Evolutionary conservation across 2,113 vertebrate genomes (phyloP).

Genomic region (Thunnus thynnus): DNA sequence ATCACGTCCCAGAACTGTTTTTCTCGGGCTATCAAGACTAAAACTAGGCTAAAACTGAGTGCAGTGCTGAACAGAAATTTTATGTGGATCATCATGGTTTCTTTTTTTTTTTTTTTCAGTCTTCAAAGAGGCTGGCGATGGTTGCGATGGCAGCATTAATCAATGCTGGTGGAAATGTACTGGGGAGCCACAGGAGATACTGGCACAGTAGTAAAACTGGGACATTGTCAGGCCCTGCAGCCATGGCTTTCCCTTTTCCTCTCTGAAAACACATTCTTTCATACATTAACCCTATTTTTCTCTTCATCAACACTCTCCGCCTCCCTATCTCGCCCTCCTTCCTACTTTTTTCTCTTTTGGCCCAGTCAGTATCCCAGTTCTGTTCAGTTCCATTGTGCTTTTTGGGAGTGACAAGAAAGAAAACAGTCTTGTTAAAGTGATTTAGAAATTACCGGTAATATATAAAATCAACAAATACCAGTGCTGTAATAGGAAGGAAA

Average conservation of each 20-base stretch:
- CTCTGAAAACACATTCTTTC: slow-evolving; percentile 68
- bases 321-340: slow-evolving; percentile 26
- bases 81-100: slow-evolving; percentile 61
- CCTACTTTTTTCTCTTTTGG: background rate
- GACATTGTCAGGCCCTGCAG: slow-evolving; percentile 79
- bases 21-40: slow-evolving; percentile 46
- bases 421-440: slow-evolving; percentile 29
- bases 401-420: slow-evolving; percentile 1
- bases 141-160: slow-evolving; percentile 78
- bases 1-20: slow-evolving; percentile 62
- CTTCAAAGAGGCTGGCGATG: slow-evolving; percentile 72
- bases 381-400: slow-evolving; percentile 8
- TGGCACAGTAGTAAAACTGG: slow-evolving; percentile 75
- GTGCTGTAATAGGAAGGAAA: slow-evolving; percentile 11
- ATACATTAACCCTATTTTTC: slow-evolving; percentile 78
- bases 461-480: slow-evolving; percentile 10
- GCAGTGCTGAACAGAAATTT: slow-evolving; percentile 39
- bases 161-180: slow-evolving; percentile 75
- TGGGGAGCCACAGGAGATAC: slow-evolving; percentile 78
- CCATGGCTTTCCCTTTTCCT: slow-evolving; percentile 68
- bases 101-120: slow-evolving; percentile 14
- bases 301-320: slow-evolving; percentile 62
- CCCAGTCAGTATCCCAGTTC: slow-evolving; percentile 7
- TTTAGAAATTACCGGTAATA: slow-evolving; percentile 21
- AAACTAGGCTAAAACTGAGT: slow-evolving; percentile 63